phyloP scores from a whole-genome alignment of 2,797 vertebrate genomes.

The Adrianichthys oophorus region DNA sequence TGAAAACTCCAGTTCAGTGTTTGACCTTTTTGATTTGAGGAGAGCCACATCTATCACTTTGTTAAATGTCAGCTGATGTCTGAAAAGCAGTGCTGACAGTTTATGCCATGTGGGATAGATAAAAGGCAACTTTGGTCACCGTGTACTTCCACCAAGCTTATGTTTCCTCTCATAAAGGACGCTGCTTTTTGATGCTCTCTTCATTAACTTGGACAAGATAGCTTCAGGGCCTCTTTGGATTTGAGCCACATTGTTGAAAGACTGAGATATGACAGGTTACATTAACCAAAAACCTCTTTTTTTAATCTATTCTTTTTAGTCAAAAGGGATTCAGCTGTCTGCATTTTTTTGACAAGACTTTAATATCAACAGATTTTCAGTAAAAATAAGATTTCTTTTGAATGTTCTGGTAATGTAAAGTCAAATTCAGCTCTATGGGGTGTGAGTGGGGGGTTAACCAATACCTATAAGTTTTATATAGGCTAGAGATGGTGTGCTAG shows the following conservation, averaged over 20 bases:
- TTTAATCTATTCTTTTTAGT: constrained; percentile 17
- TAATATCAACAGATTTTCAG: constrained; percentile 47
- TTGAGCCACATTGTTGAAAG: constrained; percentile 58
- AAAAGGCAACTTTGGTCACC: constrained; percentile 36
- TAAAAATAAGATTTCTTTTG: constrained; percentile 27
- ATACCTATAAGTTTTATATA: too few species aligned
- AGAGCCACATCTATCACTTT: constrained; percentile 40
- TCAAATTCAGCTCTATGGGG: too few species aligned
- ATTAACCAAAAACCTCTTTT: constrained; percentile 59
- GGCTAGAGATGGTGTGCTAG: too few species aligned
- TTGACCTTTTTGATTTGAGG: constrained; percentile 56
- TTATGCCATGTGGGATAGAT: constrained; percentile 38
- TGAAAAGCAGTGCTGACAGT: constrained; percentile 38
- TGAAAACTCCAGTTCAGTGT: constrained; percentile 31
- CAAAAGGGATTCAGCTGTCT: constrained; percentile 19
- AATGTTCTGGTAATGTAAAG: constrained; percentile 10
- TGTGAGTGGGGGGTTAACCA: too few species aligned
- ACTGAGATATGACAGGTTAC: constrained; percentile 56
- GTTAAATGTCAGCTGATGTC: constrained; percentile 66
- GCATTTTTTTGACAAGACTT: constrained; percentile 52
- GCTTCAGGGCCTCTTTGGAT: constrained; percentile 49
- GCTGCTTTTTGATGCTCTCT: constrained; percentile 35
- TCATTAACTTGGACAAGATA: constrained; percentile 61
- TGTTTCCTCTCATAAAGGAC: constrained; percentile 41
- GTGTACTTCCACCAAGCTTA: constrained; percentile 34